phyloP scores from a whole-genome alignment of 53 echinoderm and acorn worm species.

The Patiria pectinifera region DNA sequence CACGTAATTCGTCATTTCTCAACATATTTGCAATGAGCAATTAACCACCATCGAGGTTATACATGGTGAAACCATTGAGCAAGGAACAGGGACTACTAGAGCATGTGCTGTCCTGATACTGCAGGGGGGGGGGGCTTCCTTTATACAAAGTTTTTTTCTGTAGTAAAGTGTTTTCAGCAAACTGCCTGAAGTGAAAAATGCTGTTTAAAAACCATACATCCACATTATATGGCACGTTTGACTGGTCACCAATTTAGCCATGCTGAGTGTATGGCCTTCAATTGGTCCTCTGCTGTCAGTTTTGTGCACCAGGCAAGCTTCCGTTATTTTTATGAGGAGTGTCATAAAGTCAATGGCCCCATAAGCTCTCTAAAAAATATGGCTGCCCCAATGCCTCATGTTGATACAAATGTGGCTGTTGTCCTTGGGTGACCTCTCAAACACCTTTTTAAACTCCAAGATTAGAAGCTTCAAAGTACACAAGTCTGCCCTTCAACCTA shows the following conservation, averaged over 20 bases:
- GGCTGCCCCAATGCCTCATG: not conserved
- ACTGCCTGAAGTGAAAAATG: too few relatives aligned
- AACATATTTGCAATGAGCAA: too few relatives aligned
- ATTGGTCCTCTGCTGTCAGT: not conserved
- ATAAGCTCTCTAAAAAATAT: not conserved
- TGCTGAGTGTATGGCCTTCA: not conserved
- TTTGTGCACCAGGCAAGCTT: not conserved
- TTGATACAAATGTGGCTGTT: not conserved
- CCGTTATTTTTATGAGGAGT: not conserved
- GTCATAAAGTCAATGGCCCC: not conserved
- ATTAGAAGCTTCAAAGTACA: slow-evolving; percentile 24
- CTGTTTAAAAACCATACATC: too few relatives aligned
- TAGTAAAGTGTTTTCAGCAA: too few relatives aligned
- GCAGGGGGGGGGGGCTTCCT: too few relatives aligned
- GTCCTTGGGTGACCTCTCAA: slow-evolving; percentile 20
- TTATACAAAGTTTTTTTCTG: too few relatives aligned
- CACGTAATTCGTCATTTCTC: too few relatives aligned
- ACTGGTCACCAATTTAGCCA: not conserved
- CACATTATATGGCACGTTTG: too few relatives aligned
- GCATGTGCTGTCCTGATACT: too few relatives aligned
- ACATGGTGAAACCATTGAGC: too few relatives aligned
- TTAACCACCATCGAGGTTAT: too few relatives aligned
- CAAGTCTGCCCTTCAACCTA: slow-evolving; percentile 49
- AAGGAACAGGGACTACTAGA: too few relatives aligned
- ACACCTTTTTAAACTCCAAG: not conserved